A percentile compares a stretch with the other conserved stretches of the same genome.
Evolutionary conservation across 2,888 invertebrate species (phyloP).

Genomic region (Gonocerus acuteangulatus): DNA sequence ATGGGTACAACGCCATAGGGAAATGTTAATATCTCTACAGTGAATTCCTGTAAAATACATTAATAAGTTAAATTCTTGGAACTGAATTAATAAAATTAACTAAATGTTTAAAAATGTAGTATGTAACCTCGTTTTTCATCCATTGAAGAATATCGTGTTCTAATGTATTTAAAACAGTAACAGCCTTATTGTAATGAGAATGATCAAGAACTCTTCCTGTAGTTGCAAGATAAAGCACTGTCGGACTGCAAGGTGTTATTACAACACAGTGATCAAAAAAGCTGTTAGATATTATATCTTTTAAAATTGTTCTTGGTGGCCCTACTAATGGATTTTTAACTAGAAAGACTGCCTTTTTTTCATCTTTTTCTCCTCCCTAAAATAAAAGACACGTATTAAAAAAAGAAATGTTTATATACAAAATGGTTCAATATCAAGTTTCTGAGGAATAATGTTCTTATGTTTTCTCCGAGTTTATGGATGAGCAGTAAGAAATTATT

Average conservation of each 20-base stretch:
- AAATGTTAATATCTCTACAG: conserved; percentile 53
- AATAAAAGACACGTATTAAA: too few relatives aligned
- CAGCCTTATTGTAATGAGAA: conserved; percentile 43
- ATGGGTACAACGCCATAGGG: conserved; percentile 55
- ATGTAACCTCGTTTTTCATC: conserved; percentile 52
- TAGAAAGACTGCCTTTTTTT: conserved; percentile 50
- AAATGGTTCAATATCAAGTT: neutral
- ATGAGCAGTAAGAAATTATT: too few relatives aligned
- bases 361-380: conserved; percentile 41
- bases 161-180: conserved; percentile 42
- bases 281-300: conserved; percentile 54
- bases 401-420: neutral
- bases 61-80: neutral
- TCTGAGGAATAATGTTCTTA: neutral
- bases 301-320: conserved; percentile 51
- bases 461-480: too few relatives aligned
- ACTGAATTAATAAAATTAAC: conserved; percentile 20
- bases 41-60: conserved; percentile 47
- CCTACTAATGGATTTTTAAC: conserved; percentile 52
- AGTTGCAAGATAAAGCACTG: conserved; percentile 48
- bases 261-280: conserved; percentile 55
- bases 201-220: conserved; percentile 40
- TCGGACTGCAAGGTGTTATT: conserved; percentile 52
- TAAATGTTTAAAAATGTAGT: conserved; percentile 2
- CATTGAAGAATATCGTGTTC: conserved; percentile 48